phyloP scores from a whole-genome alignment of 2,797 vertebrate genomes.

The Cynopterus sphinx region DNA sequence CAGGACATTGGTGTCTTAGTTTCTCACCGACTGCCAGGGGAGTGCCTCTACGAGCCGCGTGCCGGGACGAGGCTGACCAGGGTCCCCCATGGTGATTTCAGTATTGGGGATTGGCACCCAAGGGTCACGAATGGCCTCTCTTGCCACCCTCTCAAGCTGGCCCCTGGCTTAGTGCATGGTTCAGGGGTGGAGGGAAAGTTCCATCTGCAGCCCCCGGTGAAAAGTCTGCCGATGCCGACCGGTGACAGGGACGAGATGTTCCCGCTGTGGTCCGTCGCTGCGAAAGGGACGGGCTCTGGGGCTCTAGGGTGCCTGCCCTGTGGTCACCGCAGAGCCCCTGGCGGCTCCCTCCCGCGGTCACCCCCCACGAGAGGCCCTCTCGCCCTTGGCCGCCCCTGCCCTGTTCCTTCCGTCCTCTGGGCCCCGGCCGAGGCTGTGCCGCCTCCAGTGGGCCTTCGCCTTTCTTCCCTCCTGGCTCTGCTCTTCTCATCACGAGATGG shows the following conservation, averaged over 20 bases:
- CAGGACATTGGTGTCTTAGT: conserved; percentile 70
- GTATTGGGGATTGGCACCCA: neutral
- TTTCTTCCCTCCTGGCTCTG: too few species aligned
- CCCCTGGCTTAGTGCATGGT: neutral
- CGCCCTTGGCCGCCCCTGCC: too few species aligned
- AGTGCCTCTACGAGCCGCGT: neutral
- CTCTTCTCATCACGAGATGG: fast-evolving
- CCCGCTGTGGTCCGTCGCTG: neutral
- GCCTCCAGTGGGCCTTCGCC: fast-evolving
- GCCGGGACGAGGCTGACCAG: neutral
- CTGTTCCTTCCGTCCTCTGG: neutral
- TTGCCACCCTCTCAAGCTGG: neutral
- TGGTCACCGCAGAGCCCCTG: neutral
- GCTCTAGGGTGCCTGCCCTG: neutral
- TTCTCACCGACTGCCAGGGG: conserved; percentile 62
- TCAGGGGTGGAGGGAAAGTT: conserved; percentile 46
- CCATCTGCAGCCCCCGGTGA: conserved; percentile 37
- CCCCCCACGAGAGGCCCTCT: neutral
- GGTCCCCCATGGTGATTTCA: neutral
- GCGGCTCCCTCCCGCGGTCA: neutral
- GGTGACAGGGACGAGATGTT: conserved; percentile 64
- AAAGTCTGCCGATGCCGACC: conserved; percentile 43
- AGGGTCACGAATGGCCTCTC: neutral
- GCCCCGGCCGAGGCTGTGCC: neutral
- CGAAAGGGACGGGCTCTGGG: neutral